A percentile compares a stretch with the other conserved stretches of the same genome.
Evolutionary conservation across 1,140 invertebrate species (phyloP).

Genomic region (Apis dorsata): DNA sequence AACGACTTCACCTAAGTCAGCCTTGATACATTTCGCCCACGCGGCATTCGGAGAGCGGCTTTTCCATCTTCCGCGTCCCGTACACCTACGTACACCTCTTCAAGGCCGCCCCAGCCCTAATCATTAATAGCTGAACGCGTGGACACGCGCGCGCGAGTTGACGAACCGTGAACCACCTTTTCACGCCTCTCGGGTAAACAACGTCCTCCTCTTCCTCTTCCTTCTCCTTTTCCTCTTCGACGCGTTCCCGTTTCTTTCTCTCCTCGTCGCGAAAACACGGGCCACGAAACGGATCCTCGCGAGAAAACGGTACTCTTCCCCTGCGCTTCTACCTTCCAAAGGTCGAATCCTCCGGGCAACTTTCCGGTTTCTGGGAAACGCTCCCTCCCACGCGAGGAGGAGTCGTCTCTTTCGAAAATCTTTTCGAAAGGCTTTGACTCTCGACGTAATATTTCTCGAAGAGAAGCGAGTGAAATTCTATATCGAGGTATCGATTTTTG

Average conservation of each 20-base stretch:
- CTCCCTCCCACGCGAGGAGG: slow-evolving; percentile 2
- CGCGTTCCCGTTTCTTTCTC: slow-evolving; percentile 54
- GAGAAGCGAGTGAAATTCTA: too few species aligned
- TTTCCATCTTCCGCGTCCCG: slow-evolving; percentile 77
- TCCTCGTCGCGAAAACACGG: slow-evolving; percentile 33
- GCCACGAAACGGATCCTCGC: slow-evolving; percentile 8
- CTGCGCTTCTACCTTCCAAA: background rate
- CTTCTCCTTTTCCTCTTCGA: slow-evolving; percentile 47
- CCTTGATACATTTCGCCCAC: slow-evolving; percentile 79
- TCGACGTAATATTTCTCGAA: too few species aligned
- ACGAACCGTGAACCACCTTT: slow-evolving; percentile 38
- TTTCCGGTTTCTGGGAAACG: slow-evolving; percentile 19
- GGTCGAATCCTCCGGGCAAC: background rate
- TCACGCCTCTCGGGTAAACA: slow-evolving; percentile 56
- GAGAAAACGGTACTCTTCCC: slow-evolving; percentile 14
- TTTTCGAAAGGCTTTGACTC: too few species aligned
- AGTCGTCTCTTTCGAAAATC: background rate
- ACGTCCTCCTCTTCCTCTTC: slow-evolving; percentile 60
- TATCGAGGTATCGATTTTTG: too few species aligned
- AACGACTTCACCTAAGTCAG: slow-evolving; percentile 63
- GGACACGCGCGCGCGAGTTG: slow-evolving; percentile 38
- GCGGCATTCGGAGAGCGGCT: slow-evolving; percentile 69
- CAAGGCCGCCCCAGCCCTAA: slow-evolving; percentile 71
- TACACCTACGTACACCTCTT: slow-evolving; percentile 70
- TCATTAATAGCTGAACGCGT: slow-evolving; percentile 50